Conservation (phyloP, 2,888 invertebrate genomes). For the Isotomurus palustris region DNA sequence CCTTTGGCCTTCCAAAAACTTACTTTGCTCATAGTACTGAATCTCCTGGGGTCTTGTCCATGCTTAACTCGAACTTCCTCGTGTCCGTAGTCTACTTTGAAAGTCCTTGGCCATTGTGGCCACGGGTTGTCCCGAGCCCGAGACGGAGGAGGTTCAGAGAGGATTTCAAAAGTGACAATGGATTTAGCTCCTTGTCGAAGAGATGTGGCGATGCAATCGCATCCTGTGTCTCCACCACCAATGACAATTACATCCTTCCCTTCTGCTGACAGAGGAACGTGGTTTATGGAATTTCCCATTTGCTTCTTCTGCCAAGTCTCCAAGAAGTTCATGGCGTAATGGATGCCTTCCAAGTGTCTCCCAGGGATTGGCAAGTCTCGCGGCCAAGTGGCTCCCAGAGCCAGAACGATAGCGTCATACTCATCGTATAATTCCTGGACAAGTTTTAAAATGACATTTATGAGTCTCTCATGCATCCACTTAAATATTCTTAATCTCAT, state of each 20-base stretch:
- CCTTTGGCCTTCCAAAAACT: no score
- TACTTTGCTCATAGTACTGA: constrained; percentile 85
- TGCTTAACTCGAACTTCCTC: constrained; percentile 90
- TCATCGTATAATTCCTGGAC: constrained; percentile 51
- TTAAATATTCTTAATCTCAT: neutral
- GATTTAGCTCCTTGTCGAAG: constrained; percentile 83
- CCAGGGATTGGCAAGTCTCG: constrained; percentile 67
- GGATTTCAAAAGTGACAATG: constrained; percentile 94
- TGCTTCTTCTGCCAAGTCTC: constrained; percentile 96
- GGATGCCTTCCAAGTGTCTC: constrained; percentile 83
- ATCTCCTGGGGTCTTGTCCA: constrained; percentile 88
- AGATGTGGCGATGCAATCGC: constrained; percentile 98
- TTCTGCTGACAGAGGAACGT: constrained; percentile 68
- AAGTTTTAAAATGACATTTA: neutral
- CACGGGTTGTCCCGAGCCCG: constrained; percentile 91
- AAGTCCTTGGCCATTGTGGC: constrained; percentile 97
- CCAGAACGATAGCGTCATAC: constrained; percentile 80
- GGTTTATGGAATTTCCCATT: constrained; percentile 60
- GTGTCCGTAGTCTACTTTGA: constrained; percentile 96
- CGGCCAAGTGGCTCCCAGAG: constrained; percentile 95
- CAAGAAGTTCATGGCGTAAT: constrained; percentile 96
- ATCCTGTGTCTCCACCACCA: constrained; percentile 85
- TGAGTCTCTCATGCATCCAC: neutral
- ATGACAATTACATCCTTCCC: constrained; percentile 93
- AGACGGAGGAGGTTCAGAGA: constrained; percentile 79